A percentile compares a stretch with the other conserved stretches of the same genome.
These are phyloP conservation scores for Arizona elegans DNA, from an alignment of 2,113 vertebrate species.

Conservation along the genomic window DNA sequence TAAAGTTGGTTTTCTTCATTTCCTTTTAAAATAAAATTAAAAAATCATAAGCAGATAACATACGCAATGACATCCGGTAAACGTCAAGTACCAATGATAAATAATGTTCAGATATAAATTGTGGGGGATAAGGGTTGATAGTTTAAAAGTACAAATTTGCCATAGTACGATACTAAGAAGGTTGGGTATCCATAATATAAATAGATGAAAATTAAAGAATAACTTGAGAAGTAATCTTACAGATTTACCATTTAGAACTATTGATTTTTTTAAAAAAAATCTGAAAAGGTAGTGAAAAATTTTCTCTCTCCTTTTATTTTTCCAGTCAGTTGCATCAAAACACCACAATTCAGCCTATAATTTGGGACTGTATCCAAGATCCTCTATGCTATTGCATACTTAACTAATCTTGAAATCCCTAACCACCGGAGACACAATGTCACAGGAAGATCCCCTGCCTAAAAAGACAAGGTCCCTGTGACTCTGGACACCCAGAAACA, in stretches of 20 bases:
- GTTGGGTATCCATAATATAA: not conserved
- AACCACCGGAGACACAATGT: not conserved
- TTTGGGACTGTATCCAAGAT: not conserved
- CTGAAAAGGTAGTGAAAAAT: not conserved
- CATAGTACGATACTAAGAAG: not conserved
- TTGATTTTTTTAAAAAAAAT: not conserved
- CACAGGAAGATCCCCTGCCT: no score
- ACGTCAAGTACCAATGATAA: not conserved
- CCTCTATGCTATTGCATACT: not conserved
- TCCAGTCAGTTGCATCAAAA: not conserved
- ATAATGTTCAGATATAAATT: not conserved
- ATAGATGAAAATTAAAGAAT: not conserved
- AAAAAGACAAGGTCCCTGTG: not conserved
- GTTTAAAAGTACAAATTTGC: not conserved
- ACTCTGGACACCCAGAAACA: not conserved
- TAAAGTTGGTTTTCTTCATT: not conserved
- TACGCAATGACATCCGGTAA: not conserved
- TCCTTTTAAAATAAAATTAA: not conserved
- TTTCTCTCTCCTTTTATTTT: not conserved
- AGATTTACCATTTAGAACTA: not conserved
- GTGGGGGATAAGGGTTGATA: not conserved
- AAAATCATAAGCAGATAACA: not conserved
- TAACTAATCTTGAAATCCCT: not conserved
- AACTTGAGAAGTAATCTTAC: not conserved
- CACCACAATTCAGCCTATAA: not conserved